Evolutionary conservation across 2,113 vertebrate genomes (phyloP), one percentile per base, ranked within the genome.

Genomic region (Microcebus tavaratra): DNA sequence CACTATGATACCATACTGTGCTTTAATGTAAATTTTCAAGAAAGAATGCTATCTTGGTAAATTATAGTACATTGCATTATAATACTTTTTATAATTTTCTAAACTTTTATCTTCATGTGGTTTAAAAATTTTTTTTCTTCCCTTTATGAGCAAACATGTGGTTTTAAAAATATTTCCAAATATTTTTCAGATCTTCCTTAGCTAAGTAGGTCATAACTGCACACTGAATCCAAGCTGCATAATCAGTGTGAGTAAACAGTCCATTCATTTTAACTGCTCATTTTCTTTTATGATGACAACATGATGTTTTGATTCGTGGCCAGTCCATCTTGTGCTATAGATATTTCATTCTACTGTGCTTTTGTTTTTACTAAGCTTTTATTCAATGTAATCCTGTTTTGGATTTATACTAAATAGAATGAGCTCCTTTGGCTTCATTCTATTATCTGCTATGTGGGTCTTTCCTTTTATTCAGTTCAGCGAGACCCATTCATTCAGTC

Each of bases 101-200:
- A 73, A 92, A 57, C 55, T 93, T 96, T 96, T 39, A 61, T 92
- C 34, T 87, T 97, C 55, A 91, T 90, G n/a, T 53, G 31, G 50
- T 48, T 94, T 73, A 27, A 45, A 45, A 73, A 14, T 4, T 61
- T 61, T 61, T 61, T 61, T 11, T 55, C 53, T 61, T 25, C 59
- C 59, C 57, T 59, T 59, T 25, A 61, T 25, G 23, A 27, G 23
- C 59, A 61, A 61, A 61, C 59, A 25, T 27, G 21, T 59, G 23
- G 59, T 25, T 61, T 61, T 61, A 25, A 61, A 61, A 88, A 88
- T 48, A 48, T 59, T 88, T 88, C 53, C 59, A 91, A 92, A 67
- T 67, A 75, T 88, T 85, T 97, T 94, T 90, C 27, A 61, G 6
- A 1, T 96, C 92, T 88, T 78, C 42, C 39, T 94, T 94, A 88